Percentiles rank a stretch among this genome's conserved stretches.
phyloP scores from a whole-genome alignment of 2,888 invertebrate genomes.

The Diaprepes abbreviatus region DNA sequence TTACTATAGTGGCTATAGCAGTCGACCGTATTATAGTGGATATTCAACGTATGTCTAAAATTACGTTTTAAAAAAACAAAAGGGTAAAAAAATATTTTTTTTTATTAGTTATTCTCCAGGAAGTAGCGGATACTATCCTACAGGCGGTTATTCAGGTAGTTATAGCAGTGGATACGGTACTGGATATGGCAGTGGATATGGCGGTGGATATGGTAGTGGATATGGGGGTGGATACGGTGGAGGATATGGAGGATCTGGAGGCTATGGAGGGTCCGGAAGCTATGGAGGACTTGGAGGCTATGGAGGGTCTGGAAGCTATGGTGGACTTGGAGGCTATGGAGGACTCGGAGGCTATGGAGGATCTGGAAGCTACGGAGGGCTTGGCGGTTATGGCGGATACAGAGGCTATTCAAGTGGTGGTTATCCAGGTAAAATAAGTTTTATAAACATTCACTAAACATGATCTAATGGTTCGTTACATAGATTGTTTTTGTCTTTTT shows the following conservation, averaged over 20 bases:
- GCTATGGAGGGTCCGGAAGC: slow-evolving; percentile 35
- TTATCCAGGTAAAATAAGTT: background rate
- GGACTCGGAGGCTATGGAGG: slow-evolving; percentile 44
- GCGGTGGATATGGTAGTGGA: slow-evolving; percentile 5
- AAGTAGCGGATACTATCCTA: slow-evolving; percentile 10
- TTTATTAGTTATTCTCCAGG: slow-evolving; percentile 28
- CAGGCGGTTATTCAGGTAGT: background rate
- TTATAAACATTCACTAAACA: no score
- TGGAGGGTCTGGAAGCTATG: slow-evolving; percentile 42
- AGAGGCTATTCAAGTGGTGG: slow-evolving; percentile 7
- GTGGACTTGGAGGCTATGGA: slow-evolving; percentile 43
- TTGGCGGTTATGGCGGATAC: slow-evolving; percentile 28
- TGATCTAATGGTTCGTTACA: no score
- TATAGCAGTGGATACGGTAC: slow-evolving; percentile 1
- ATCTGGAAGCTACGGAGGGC: slow-evolving; percentile 37
- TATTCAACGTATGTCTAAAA: slow-evolving; percentile 22
- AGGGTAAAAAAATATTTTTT: slow-evolving; percentile 1
- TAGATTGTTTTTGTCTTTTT: no score
- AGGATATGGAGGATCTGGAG: slow-evolving; percentile 21
- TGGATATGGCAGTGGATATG: slow-evolving; percentile 8
- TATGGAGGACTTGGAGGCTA: slow-evolving; percentile 39
- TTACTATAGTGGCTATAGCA: slow-evolving; percentile 26
- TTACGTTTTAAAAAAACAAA: no score
- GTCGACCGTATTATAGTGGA: slow-evolving; percentile 36
- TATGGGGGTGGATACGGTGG: slow-evolving; percentile 12